phyloP scores from a whole-genome alignment of 1,140 invertebrate genomes.

The Melitaea cinxia region DNA sequence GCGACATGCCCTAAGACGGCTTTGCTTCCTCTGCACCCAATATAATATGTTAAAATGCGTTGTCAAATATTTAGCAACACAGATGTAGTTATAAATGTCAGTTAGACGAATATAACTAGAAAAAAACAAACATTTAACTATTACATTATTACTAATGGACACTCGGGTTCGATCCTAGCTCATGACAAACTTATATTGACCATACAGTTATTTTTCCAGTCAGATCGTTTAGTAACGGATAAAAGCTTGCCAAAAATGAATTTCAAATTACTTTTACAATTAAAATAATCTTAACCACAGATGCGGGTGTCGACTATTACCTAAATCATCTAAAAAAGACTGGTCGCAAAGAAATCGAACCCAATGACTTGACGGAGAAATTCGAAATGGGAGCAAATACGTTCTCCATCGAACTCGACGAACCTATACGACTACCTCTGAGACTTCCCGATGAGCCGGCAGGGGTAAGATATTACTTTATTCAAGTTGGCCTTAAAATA shows the following conservation, averaged over 20 bases:
- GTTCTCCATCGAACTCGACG: slow-evolving; percentile 65
- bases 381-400: slow-evolving; percentile 77
- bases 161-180: too few relatives aligned
- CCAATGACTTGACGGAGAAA: slow-evolving; percentile 65
- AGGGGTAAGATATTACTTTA: slow-evolving; percentile 43
- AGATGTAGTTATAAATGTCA: too few relatives aligned
- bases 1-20: too few relatives aligned
- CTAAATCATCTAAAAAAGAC: slow-evolving; percentile 68
- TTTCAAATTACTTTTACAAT: background rate
- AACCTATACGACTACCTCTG: slow-evolving; percentile 55
- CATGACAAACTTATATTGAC: too few relatives aligned
- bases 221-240: background rate
- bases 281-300: slow-evolving; percentile 31
- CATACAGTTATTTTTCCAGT: too few relatives aligned
- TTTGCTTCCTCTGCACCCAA: too few relatives aligned
- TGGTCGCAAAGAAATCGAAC: slow-evolving; percentile 52
- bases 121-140: too few relatives aligned
- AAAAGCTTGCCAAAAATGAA: background rate
- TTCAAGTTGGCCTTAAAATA: background rate
- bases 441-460: slow-evolving; percentile 59
- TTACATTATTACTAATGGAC: too few relatives aligned
- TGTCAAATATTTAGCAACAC: too few relatives aligned
- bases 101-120: too few relatives aligned
- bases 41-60: too few relatives aligned
- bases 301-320: slow-evolving; percentile 69